Evolutionary conservation across 2,888 invertebrate species (phyloP).

Genomic region (Kuschelorhynchus macadamiae): DNA sequence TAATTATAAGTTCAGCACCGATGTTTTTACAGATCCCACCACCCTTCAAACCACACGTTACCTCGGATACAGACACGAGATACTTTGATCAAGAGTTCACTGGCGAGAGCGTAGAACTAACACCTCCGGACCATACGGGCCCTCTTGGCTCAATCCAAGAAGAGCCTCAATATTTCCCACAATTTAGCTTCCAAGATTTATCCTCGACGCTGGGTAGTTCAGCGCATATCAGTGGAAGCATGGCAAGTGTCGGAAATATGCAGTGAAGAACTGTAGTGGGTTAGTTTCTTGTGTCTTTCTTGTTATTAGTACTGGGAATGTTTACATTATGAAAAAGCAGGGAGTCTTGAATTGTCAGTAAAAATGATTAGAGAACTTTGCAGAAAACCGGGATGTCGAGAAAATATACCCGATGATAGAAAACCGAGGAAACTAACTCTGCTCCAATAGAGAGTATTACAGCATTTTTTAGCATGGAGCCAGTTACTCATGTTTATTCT

Average conservation of each 20-base stretch:
- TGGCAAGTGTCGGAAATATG: conserved; percentile 72
- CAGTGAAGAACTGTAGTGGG: conserved; percentile 54
- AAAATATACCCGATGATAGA: too few relatives aligned
- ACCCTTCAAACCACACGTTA: conserved; percentile 93
- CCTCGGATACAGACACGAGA: conserved; percentile 95
- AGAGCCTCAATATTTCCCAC: conserved; percentile 80
- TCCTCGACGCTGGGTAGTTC: conserved; percentile 77
- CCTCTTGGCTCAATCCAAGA: conserved; percentile 78
- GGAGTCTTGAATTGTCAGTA: too few relatives aligned
- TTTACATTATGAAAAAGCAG: too few relatives aligned
- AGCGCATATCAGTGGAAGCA: conserved; percentile 75
- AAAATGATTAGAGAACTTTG: too few relatives aligned
- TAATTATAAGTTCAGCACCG: too few relatives aligned
- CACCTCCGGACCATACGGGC: conserved; percentile 86
- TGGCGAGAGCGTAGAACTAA: conserved; percentile 95
- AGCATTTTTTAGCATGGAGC: too few relatives aligned
- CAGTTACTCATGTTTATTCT: too few relatives aligned
- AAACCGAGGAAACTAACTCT: too few relatives aligned
- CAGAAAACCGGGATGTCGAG: too few relatives aligned
- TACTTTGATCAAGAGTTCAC: conserved; percentile 99
- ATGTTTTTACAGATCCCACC: conserved; percentile 83
- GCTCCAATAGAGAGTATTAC: too few relatives aligned
- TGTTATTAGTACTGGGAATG: too few relatives aligned
- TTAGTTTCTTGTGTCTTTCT: too few relatives aligned
- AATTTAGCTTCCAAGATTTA: conserved; percentile 87